phyloP scores from a whole-genome alignment of 2,888 invertebrate genomes.

The Luperina testacea region DNA sequence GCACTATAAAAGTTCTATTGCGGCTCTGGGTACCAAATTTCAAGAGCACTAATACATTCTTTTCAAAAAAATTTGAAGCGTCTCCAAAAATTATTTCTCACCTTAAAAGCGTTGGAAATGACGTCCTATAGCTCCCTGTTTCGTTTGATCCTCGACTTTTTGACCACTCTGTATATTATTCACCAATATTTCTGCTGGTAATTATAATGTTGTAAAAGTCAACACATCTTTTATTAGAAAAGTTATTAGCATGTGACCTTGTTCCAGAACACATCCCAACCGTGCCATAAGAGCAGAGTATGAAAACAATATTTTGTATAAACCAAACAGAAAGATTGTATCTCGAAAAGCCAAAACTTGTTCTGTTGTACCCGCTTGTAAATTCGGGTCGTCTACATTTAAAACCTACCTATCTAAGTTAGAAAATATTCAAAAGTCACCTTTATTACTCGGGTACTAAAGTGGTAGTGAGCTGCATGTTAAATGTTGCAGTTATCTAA shows the following conservation, averaged over 20 bases:
- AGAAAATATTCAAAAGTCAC: conserved; percentile 34
- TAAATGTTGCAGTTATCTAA: conserved; percentile 76
- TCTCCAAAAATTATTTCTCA: too few relatives aligned
- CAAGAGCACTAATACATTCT: too few relatives aligned
- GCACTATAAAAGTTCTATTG: too few relatives aligned
- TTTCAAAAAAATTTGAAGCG: too few relatives aligned
- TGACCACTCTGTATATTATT: background rate
- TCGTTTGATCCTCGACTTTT: too few relatives aligned
- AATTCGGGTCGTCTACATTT: conserved; percentile 75
- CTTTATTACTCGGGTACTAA: conserved; percentile 36
- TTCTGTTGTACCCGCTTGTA: conserved; percentile 75
- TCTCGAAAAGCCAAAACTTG: conserved; percentile 72
- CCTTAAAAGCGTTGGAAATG: too few relatives aligned
- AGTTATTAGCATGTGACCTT: background rate
- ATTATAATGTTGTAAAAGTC: background rate
- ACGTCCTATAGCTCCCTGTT: too few relatives aligned
- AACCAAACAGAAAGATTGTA: conserved; percentile 74
- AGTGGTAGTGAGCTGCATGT: conserved; percentile 42
- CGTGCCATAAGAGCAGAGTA: background rate
- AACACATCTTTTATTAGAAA: conserved; percentile 9
- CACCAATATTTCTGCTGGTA: background rate
- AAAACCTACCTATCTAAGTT: conserved; percentile 50
- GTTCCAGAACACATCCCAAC: conserved; percentile 2
- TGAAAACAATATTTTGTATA: conserved; percentile 65
- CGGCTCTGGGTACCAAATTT: too few relatives aligned